phyloP scores from a whole-genome alignment of 2,113 vertebrate genomes.

The Monarcha castaneiventris region DNA sequence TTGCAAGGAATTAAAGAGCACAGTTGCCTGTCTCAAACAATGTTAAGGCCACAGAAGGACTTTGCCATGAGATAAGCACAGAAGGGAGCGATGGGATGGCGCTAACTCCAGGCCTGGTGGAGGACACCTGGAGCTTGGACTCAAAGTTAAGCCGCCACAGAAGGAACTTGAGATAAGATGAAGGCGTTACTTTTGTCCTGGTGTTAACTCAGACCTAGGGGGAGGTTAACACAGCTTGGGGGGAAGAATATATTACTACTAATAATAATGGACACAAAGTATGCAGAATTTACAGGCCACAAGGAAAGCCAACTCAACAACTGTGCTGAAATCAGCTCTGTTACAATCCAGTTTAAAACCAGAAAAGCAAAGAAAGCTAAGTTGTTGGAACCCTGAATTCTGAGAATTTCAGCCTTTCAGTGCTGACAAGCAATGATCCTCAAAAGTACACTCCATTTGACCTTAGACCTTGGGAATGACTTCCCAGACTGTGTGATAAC shows the following conservation, averaged over 20 bases:
- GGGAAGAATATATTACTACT: not conserved
- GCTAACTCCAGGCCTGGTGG: not conserved
- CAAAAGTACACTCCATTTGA: no score
- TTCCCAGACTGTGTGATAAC: no score
- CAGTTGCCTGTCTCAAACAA: not conserved
- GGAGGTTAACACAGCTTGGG: no score
- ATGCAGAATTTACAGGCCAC: not conserved
- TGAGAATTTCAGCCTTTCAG: no score
- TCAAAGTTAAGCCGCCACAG: not conserved
- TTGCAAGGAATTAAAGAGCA: not conserved
- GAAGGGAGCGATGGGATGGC: accelerated
- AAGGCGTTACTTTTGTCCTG: not conserved
- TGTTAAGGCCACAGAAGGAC: not conserved
- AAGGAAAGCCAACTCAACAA: not conserved
- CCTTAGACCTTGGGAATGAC: no score
- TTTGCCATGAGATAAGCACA: not conserved
- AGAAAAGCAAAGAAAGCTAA: no score
- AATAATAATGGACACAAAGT: not conserved
- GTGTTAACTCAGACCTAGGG: not conserved
- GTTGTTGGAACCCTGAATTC: no score
- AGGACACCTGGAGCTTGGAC: not conserved
- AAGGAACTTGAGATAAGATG: not conserved
- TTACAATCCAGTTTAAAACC: no score
- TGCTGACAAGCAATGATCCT: no score
- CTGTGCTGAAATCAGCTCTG: not conserved